Evolutionary conservation across 2,113 vertebrate species (phyloP), one percentile per base, ranked within the genome.

Genomic region (Platycercus adscitus): DNA sequence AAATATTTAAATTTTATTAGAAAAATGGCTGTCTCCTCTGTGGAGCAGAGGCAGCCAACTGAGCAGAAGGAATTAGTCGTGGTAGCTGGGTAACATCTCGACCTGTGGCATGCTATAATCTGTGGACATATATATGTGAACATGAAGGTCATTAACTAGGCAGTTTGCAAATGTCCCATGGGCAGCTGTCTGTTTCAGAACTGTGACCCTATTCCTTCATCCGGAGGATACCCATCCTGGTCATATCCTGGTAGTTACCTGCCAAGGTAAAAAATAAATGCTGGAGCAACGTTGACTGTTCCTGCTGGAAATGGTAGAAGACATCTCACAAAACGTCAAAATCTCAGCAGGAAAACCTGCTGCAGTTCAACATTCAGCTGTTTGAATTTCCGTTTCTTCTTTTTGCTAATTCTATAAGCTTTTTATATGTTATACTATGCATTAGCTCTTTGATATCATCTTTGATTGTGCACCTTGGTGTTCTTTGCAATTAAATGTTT

Each of bases 201-300:
- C 66, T 37, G 11, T 1, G 5, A 44, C 47, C 80, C 47, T 52
- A 2, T 43, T 71, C 52, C 39, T 39, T 50, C n/a, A 13, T 3
- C 58, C 0, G 0, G 31, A 60, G 69, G 35, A 43, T 0, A 1
- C 7, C n/a, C 1, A 0, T 25, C 55, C 63, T 53, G 11, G 2
- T 18, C 2, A 0, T n/a, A 17, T 17, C 43, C n/a, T 47, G 35
- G 21, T 10, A 17, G 35, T 14, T 37, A 35, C 55, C 78, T 76
- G 65, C 78, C 66, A 69, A 43, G 47, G 53, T 33, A 37, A 50
- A 28, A 52, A 29, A 70, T 13, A 29, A 75, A 33, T 17, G 44
- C 37, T 37, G 61, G 46, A 69, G 43, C 0, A 1, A 69, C 20
- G 39, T 58, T 61, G 35, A 6, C 41, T 33, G 44, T 33, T 46